Evolutionary conservation across 1,140 invertebrate species (phyloP).

Genomic region (Oryctes rhinoceros): DNA sequence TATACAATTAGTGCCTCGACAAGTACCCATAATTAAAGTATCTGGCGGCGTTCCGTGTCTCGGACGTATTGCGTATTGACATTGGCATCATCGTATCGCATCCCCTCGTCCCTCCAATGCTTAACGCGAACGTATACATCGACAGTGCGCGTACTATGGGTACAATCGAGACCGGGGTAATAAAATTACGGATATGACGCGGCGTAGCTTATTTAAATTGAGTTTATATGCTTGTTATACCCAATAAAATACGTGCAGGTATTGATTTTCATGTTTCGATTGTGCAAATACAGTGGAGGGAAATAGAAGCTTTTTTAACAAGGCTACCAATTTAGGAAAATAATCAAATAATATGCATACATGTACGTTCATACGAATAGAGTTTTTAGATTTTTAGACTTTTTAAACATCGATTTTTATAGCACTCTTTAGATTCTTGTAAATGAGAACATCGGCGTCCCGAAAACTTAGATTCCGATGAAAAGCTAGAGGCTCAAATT

Average conservation of each 20-base stretch:
- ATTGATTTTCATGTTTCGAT: too few relatives aligned
- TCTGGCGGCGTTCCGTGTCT: not conserved
- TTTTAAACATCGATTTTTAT: too few relatives aligned
- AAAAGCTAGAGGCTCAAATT: too few relatives aligned
- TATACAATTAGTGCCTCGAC: slow-evolving; percentile 28
- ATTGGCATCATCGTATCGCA: not conserved
- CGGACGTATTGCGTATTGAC: slow-evolving; percentile 7
- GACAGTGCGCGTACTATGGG: not conserved
- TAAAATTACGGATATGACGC: slow-evolving; percentile 15
- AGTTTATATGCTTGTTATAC: not conserved
- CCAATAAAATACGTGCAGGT: not conserved
- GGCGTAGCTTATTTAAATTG: slow-evolving; percentile 5
- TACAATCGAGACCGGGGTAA: not conserved
- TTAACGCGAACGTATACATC: not conserved
- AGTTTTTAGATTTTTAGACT: too few relatives aligned
- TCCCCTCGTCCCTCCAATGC: not conserved
- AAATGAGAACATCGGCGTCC: too few relatives aligned
- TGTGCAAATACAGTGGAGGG: too few relatives aligned
- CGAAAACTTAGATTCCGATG: too few relatives aligned
- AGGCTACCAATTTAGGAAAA: too few relatives aligned
- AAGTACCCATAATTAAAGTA: slow-evolving; percentile 37
- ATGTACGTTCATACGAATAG: too few relatives aligned
- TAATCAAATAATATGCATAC: too few relatives aligned
- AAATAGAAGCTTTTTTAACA: too few relatives aligned
- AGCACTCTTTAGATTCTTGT: too few relatives aligned